Base-by-base conservation (phyloP, 1,140 invertebrate genomes). In the Tetragonula clypearis region DNA sequence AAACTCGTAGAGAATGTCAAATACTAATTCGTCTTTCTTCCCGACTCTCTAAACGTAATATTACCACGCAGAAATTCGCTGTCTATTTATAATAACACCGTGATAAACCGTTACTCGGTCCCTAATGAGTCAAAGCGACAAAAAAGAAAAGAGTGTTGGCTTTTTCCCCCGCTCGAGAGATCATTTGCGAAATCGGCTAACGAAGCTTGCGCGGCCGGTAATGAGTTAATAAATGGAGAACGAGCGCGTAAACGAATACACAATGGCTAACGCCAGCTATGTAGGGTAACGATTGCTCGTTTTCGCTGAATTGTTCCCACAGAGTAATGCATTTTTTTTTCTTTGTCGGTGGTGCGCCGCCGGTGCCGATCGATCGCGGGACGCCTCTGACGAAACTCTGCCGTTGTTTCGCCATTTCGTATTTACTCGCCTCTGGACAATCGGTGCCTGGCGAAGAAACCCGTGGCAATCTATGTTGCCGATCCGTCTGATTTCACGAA, bases 281-380 rank as follows among this genome's bases (percentile, higher is more conserved):
- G 84, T 81, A 69, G 79, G 84, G 84, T 81, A 85, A 85, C 78
- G 79, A 74, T 85, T 73, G 78, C 84, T 73, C 69, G 78, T 74
- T 30, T 30, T 85, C 77, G 41, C 62, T 68, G 85, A 79, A 86
- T 86, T 79, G 86, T 87, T 87, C 82, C 86, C 86, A 87, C 82
- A 84, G 30, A 30, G 77, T 56, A 78, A 75, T 78, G 82, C 77
- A 75, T 85, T 87, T 87, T 85, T 85, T 87, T 87, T 85, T 87
- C 77, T 85, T 84, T 79, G 49, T 58, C 73, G 23, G 49, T 14
- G 26, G 73, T 71, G 60, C 80, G 73, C 79, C 80, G 73, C 30
- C 81, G 81, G 81, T 68, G 75, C 77, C 82, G 81, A 87, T 85
- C 77, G 76, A 79, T 76, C 71, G 72, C 86, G 65, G 55, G 74